Evolutionary conservation across 2,888 invertebrate genomes (phyloP), one percentile per base, ranked within the genome.

Genomic region (Escarpia spicata): DNA sequence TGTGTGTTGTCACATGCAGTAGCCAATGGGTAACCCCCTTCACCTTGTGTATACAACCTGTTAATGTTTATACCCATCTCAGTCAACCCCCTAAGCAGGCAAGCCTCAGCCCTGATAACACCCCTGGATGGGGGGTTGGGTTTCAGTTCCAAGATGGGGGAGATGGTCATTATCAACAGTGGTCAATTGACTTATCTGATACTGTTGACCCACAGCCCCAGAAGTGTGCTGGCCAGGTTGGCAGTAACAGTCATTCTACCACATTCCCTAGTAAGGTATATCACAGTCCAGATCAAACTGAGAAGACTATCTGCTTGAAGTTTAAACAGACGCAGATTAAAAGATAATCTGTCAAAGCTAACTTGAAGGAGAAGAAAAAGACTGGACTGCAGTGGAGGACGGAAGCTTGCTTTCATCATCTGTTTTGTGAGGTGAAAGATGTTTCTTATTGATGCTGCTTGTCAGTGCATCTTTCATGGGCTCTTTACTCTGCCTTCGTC

Each of bases 61-160:
- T n/a, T 75, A 26, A 26, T 75, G 75, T 75, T 75, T 75, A 75
- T 75, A 75, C 26, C 75, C n/a, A n/a, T 3, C 75, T 75, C 75
- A 75, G 75, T 75, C 75, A 75, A 19, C 75, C 75, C 75, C 75
- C 75, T 75, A 75, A 75, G 75, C 75, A 75, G 75, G 75, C 75
- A 75, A 26, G 75, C 75, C 75, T 75, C 75, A 75, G 19, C 75
- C n/a, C 75, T 75, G 75, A 75, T 75, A 75, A 75, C 75, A 75
- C 75, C 75, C 75, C 75, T 75, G 75, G 75, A 75, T 75, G 19
- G 19, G 26, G 26, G 75, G n/a, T 75, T 26, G 75, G 75, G 26
- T 75, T 75, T 75, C 75, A 75, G 75, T 75, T 26, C 19, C 75
- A 75, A 26, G 75, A 26, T 75, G 75, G 75, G 52, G 75, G 19